Evolutionary conservation across 2,888 invertebrate genomes (phyloP).

Genomic region (Drosophila rellima): DNA sequence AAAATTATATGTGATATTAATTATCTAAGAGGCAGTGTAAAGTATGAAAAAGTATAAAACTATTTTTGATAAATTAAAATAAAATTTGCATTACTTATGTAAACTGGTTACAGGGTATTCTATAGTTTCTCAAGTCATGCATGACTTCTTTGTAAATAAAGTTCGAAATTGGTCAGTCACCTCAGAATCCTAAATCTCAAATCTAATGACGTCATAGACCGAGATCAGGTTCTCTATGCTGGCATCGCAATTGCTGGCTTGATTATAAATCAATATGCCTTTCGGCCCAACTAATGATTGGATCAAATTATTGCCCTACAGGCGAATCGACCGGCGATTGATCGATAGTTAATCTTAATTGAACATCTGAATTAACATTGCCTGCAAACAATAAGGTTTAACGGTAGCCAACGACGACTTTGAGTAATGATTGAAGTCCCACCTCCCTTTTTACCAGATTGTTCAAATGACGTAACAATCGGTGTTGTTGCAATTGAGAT

Average conservation of each 20-base stretch:
- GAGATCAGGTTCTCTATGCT: constrained; percentile 37
- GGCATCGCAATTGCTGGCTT: constrained; percentile 39
- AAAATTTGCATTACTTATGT: too few species aligned
- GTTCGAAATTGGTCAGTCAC: constrained; percentile 41
- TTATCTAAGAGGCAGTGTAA: too few species aligned
- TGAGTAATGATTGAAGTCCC: not conserved
- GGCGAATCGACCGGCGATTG: constrained; percentile 21
- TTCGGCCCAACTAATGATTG: constrained; percentile 14
- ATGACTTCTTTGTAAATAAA: too few species aligned
- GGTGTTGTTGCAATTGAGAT: not conserved
- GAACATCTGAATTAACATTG: constrained; percentile 13
- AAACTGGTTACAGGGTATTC: not conserved
- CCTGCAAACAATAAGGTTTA: constrained; percentile 3
- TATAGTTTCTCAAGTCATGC: not conserved
- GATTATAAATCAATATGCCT: constrained; percentile 33
- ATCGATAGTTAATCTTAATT: constrained; percentile 43
- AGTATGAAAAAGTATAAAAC: not conserved
- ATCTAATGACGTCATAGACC: constrained; percentile 33
- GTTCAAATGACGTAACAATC: constrained; percentile 25
- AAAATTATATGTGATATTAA: not conserved
- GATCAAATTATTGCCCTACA: constrained; percentile 28
- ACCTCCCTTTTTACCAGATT: constrained; percentile 12
- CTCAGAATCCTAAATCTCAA: constrained; percentile 9
- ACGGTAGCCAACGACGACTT: constrained; percentile 15
- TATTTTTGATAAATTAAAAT: too few species aligned